Evolutionary conservation across 1,140 invertebrate species (phyloP), one percentile per base, ranked within the genome.

Genomic region (Elysia chlorotica): DNA sequence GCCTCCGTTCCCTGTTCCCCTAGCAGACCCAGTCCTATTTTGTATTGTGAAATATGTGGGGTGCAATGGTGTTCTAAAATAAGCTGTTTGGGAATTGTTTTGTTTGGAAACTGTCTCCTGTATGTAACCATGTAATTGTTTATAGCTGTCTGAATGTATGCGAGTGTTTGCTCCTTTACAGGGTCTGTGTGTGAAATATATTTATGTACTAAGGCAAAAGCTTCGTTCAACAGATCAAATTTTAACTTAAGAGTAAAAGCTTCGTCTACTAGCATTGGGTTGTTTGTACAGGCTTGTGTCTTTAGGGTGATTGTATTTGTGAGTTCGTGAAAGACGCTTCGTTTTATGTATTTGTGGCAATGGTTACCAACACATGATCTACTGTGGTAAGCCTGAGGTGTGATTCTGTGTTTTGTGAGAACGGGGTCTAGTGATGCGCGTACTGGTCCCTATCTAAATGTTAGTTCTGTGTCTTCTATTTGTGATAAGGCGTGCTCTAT

Each of bases 301-400:
- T 59, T 10, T 10, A 28, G 10, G 56, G 28, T 25, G 10, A 59
- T 48, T n/a, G 10, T 10, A 17, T 59, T 6, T 25, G 56, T 59
- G 28, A 61, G n/a, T 23, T 35, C 21, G 38, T 41, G n/a, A 59
- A 57, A 63, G 2, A 63, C 59, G 0, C 21, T n/a, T 3, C n/a
- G 6, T 14, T 41, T 48, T 30, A 71, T 28, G 35, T 71, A 71
- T 23, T 71, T 71, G 30, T 63, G 56, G 33, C 69, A 71, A 28
- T 71, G 69, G 30, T 71, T 71, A 14, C 68, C 68, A 21, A 61
- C 30, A 38, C 59, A 71, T 6, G 56, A 28, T 19, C 68, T 35
- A 36, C 53, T 33, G 48, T 71, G 68, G n/a, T 71, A 71, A 21
- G 68, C 68, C 36, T 71, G 68, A 3, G 36, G 30, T n/a, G 30